Percentiles rank a stretch among this genome's conserved stretches.
Evolutionary conservation across 2,113 vertebrate genomes (phyloP).

Genomic region (Raja brachyura): DNA sequence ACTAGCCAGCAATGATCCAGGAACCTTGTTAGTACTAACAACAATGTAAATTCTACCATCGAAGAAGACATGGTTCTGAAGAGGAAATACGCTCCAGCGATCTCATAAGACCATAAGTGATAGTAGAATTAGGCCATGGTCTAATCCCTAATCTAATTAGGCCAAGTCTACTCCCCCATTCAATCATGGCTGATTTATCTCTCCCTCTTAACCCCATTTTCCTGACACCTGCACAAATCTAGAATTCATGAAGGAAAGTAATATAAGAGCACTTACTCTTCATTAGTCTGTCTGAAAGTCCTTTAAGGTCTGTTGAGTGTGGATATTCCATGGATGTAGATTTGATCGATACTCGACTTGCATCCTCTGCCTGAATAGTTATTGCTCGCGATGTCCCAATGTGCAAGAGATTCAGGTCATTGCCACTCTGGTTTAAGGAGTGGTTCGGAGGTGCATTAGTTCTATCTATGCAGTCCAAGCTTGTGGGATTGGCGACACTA

Average conservation of each 20-base stretch:
- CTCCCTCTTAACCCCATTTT: too few relatives aligned
- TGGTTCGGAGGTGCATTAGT: slow-evolving; percentile 49
- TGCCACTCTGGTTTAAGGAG: slow-evolving; percentile 50
- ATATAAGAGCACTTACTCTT: slow-evolving; percentile 73
- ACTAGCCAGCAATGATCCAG: background rate
- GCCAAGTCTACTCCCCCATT: too few relatives aligned
- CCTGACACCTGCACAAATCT: too few relatives aligned
- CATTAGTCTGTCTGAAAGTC: slow-evolving; percentile 86
- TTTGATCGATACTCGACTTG: slow-evolving; percentile 61
- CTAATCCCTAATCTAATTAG: too few relatives aligned
- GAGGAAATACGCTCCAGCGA: slow-evolving; percentile 11
- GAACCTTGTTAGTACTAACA: background rate
- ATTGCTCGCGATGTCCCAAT: slow-evolving; percentile 48
- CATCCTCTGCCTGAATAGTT: slow-evolving; percentile 43
- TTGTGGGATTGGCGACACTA: background rate
- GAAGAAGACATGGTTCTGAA: background rate
- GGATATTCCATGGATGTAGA: slow-evolving; percentile 65
- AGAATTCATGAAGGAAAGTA: background rate
- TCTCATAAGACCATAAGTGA: too few relatives aligned
- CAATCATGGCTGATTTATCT: too few relatives aligned
- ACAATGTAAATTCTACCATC: background rate
- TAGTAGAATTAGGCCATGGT: too few relatives aligned
- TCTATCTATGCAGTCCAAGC: slow-evolving; percentile 39
- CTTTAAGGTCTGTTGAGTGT: slow-evolving; percentile 65
- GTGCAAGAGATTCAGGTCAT: slow-evolving; percentile 43